Percentiles rank a stretch among this genome's conserved stretches.
Conservation (phyloP, 2,888 invertebrate genomes). For the Eilema griseolum region DNA sequence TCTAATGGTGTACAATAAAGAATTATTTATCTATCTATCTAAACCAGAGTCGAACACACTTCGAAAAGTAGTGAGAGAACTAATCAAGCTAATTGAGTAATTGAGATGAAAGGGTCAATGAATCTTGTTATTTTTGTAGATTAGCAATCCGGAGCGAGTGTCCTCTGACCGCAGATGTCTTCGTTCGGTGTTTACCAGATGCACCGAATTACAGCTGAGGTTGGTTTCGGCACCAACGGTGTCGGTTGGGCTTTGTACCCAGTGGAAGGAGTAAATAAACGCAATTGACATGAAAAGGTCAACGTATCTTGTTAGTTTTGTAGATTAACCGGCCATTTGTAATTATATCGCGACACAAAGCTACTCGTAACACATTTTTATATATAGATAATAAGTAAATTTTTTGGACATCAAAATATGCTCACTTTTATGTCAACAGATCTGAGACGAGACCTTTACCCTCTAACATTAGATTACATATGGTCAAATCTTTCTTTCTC, state of each 20-base stretch:
- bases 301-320: not conserved
- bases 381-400: slow-evolving; percentile 1
- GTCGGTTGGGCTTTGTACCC: too few relatives aligned
- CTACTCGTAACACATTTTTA: not conserved
- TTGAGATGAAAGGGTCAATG: not conserved
- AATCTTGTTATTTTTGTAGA: not conserved
- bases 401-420: not conserved
- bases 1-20: too few relatives aligned
- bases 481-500: not conserved
- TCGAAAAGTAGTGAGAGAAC: not conserved
- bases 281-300: not conserved
- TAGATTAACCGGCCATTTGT: not conserved
- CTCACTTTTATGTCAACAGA: not conserved
- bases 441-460: not conserved
- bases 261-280: too few relatives aligned
- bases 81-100: not conserved
- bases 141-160: too few relatives aligned
- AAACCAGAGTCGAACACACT: not conserved
- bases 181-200: too few relatives aligned
- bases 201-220: too few relatives aligned
- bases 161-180: too few relatives aligned
- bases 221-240: too few relatives aligned
- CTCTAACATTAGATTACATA: not conserved
- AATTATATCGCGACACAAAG: not conserved
- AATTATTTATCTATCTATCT: too few relatives aligned